phyloP scores from a whole-genome alignment of 2,113 vertebrate species.

The Chlorodrepanis virens region DNA sequence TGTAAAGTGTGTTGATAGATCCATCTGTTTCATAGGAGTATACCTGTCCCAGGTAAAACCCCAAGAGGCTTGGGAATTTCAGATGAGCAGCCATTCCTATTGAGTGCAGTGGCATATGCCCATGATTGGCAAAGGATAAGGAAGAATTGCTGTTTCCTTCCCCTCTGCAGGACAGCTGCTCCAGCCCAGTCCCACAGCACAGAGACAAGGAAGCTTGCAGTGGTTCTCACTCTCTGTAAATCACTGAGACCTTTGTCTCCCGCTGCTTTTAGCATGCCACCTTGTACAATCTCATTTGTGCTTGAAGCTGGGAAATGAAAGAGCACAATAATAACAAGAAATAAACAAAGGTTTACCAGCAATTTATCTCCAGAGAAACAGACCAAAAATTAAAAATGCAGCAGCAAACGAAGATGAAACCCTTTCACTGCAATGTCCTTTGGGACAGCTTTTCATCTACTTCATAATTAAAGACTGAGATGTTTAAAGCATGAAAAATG shows the following conservation, averaged over 20 bases:
- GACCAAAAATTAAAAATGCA: neutral
- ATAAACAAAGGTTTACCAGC: neutral
- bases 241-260: neutral
- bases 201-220: neutral
- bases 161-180: neutral
- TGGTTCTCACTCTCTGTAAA: neutral
- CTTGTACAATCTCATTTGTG: neutral
- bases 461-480: neutral
- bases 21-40: accelerated
- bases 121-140: neutral
- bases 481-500: neutral
- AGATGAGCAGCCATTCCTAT: neutral
- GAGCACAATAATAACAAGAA: neutral
- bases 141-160: neutral
- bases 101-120: neutral
- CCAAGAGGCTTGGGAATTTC: neutral
- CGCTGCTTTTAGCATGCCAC: neutral
- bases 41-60: neutral
- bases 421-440: neutral
- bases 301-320: neutral
- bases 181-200: neutral
- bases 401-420: neutral
- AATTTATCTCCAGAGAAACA: neutral
- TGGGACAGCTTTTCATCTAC: neutral
- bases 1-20: neutral